Percentiles rank a stretch among this genome's conserved stretches.
These are phyloP conservation scores for Portunus trituberculatus DNA, from an alignment of 1,140 invertebrate genomes.

Conservation along the genomic window DNA sequence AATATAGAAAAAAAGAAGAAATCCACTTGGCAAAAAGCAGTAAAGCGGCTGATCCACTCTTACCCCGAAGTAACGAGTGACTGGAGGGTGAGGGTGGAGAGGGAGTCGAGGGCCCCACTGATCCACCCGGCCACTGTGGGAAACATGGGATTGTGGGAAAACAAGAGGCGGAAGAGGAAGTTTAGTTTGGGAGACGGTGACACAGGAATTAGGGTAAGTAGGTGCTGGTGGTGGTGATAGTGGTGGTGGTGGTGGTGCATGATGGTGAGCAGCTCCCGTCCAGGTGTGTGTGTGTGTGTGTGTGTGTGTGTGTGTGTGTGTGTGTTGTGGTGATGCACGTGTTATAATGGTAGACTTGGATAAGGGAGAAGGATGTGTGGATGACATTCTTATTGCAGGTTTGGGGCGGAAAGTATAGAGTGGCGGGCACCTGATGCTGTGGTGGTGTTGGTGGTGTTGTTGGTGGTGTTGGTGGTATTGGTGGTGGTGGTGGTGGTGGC, in stretches of 20 bases:
- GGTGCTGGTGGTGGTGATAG: not conserved
- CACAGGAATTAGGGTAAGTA: not conserved
- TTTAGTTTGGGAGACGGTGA: not conserved
- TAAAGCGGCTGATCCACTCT: not conserved
- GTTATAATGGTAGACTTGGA: not conserved
- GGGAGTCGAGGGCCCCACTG: not conserved
- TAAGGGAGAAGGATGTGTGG: conserved; percentile 18
- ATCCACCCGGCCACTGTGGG: not conserved
- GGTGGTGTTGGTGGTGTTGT: too few species aligned
- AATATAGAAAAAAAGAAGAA: not conserved
- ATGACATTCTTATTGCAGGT: not conserved
- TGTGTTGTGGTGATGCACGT: not conserved
- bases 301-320: too few species aligned
- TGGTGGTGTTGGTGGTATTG: too few species aligned
- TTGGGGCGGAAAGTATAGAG: not conserved
- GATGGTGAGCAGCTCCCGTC: not conserved
- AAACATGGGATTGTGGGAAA: not conserved
- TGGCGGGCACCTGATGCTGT: not conserved
- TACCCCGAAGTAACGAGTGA: not conserved
- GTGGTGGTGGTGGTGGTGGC: too few species aligned
- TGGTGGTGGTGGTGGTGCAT: not conserved
- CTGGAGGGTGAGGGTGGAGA: not conserved
- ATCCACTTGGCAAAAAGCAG: not conserved
- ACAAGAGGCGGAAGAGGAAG: not conserved
- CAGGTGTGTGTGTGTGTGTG: not conserved